Base-by-base conservation (phyloP, 2,888 invertebrate species). In the Scaptomyza flava region DNA sequence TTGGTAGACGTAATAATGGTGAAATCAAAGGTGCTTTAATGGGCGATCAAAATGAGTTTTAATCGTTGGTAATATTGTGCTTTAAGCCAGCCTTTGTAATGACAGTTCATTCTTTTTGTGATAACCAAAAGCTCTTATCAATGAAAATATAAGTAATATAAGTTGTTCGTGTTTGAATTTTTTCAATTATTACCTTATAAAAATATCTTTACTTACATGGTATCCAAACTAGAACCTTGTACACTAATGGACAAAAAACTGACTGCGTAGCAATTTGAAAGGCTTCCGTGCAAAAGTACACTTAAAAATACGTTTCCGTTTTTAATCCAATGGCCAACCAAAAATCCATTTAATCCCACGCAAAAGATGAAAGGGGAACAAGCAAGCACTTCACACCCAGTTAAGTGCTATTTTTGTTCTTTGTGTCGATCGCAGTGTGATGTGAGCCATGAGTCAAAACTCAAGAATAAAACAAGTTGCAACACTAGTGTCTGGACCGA, bases 351-450 rank as follows among this genome's bases (percentile, higher is more conserved):
- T 60, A 43, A 20, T 36, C 20, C 17, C 17, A 31, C 23, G 58
- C 54, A 65, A 45, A 60, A 36, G 23, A 47, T 50, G 41, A 43
- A 50, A 23, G 56, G 56, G 48, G 17, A 17, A 1, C 53, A 58
- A 38, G 17, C 48, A 43, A 41, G 57, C 76, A 69, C 69, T 74
- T 79, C 42, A 54, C 50, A 59, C 56, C 67, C 62, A 43, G 9
- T 11, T 43, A 9, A 58, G 48, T 11, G 54, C 45, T 41, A 27
- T 53, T 17, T 42, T 71, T 30, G 57, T 51, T 53, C 31, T 50
- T 45, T 62, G 48, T 42, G 51, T 48, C 36, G 82, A 78, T 84
- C 60, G 48, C 12, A 17, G 12, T 20, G 31, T 51, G 36, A 14
- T 8, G 27, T 20, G 36, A 50, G 45, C 57, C 64, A 69, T 72